phyloP scores from a whole-genome alignment of 2,113 vertebrate species.

The Neolamprologus cancellatus region DNA sequence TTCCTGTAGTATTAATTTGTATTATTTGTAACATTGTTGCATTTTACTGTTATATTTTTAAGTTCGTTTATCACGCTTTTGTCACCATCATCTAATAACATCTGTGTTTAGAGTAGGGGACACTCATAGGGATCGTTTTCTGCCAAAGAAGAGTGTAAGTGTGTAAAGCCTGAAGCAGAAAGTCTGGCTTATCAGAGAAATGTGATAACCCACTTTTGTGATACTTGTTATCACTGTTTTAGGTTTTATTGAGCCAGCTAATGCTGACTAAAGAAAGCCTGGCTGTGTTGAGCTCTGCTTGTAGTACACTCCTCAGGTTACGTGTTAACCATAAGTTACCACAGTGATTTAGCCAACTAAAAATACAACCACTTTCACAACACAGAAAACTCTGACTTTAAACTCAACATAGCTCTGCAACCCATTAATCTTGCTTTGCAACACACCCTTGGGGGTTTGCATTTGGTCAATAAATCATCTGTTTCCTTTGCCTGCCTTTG shows the following conservation, averaged over 20 bases:
- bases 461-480: neutral
- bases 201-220: neutral
- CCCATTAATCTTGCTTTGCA: neutral
- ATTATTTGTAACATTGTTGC: neutral
- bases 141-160: neutral
- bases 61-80: neutral
- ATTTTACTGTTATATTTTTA: neutral
- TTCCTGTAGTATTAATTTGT: neutral
- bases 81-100: neutral
- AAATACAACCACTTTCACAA: neutral
- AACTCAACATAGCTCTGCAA: neutral
- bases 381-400: neutral
- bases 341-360: neutral
- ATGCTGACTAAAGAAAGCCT: neutral
- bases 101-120: neutral
- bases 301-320: neutral
- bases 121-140: neutral
- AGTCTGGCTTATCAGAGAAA: neutral
- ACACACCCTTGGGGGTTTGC: neutral
- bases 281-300: fast-evolving
- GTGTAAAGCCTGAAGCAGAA: neutral
- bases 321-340: neutral
- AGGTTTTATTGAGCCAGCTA: neutral
- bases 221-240: neutral
- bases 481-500: neutral